Percentiles rank a stretch among this genome's conserved stretches.
Evolutionary conservation across 2,113 vertebrate species (phyloP).

Genomic region (Tachysurus vachellii): DNA sequence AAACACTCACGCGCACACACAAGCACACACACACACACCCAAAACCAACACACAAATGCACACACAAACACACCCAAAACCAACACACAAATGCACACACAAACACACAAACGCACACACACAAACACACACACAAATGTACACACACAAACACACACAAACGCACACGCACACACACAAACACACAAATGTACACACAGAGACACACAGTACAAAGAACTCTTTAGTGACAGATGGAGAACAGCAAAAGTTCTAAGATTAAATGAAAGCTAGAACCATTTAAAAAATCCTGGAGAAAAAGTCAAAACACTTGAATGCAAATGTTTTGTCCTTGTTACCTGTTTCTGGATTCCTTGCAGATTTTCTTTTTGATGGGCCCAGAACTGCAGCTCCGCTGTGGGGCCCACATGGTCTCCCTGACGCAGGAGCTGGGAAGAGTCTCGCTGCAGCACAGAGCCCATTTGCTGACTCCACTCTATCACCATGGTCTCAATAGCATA

Average conservation of each 20-base stretch:
- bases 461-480: constrained; percentile 69
- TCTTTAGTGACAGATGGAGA: neutral
- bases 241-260: neutral
- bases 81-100: no score
- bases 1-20: no score
- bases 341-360: constrained; percentile 72
- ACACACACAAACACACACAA: no score
- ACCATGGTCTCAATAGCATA: constrained; percentile 75
- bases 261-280: neutral
- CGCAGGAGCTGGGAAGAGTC: constrained; percentile 66
- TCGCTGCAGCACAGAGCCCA: constrained; percentile 70
- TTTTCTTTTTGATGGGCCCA: constrained; percentile 72
- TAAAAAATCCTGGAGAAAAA: neutral
- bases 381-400: constrained; percentile 74
- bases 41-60: no score
- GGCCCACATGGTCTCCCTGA: constrained; percentile 67
- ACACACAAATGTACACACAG: no score
- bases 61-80: no score
- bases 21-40: no score
- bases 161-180: no score
- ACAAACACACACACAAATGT: no score
- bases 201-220: neutral
- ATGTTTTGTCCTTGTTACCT: constrained; percentile 59
- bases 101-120: no score
- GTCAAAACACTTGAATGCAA: neutral